Evolutionary conservation across 2,113 vertebrate genomes (phyloP), one percentile per base, ranked within the genome.

Genomic region (Bubo blakistoni): DNA sequence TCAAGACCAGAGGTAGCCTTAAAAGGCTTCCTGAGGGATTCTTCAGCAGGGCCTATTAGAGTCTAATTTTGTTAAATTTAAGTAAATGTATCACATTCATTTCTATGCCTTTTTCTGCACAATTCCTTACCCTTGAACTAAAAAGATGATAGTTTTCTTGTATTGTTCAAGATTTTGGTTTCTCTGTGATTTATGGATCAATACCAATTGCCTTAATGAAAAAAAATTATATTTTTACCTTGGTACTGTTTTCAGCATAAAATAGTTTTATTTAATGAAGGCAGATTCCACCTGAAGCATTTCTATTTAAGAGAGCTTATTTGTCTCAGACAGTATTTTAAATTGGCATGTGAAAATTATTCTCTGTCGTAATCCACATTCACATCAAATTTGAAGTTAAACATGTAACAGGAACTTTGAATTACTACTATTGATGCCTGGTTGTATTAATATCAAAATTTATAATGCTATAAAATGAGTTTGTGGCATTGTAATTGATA

Each of bases 401-500:
- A 88, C 51, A 70, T 49, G 63, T 87, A 94, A 40, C 47, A 67
- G 63, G 29, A 93, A 89, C 27, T 94, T 89, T 84, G 34, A 97
- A 76, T 96, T 93, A 96, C 66, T 62, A 57, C 73, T 93, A 78
- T 83, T 96, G 93, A 95, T 97, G 92, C 71, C 79, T 95, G 34
- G 65, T 95, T 95, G 85, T 54, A 78, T 94, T 95, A 81, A 82
- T 97, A 90, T 94, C 59, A 97, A 88, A 93, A 94, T 96, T 92
- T 94, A 97, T 86, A 66, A 77, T 81, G 21, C 59, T 61, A 66
- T 97, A 92, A 97, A 95, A 76, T 91, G 95, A 76, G 44, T 97
- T 96, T 96, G 94, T 93, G 69, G 22, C 58, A 88, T 52, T 91
- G 16, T 93, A 96, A 95, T 96, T 97, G 90, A 94, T 93, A 97